These are phyloP conservation scores for Harmothoe impar DNA, from an alignment of 2,888 invertebrate species.

Conservation along the genomic window DNA sequence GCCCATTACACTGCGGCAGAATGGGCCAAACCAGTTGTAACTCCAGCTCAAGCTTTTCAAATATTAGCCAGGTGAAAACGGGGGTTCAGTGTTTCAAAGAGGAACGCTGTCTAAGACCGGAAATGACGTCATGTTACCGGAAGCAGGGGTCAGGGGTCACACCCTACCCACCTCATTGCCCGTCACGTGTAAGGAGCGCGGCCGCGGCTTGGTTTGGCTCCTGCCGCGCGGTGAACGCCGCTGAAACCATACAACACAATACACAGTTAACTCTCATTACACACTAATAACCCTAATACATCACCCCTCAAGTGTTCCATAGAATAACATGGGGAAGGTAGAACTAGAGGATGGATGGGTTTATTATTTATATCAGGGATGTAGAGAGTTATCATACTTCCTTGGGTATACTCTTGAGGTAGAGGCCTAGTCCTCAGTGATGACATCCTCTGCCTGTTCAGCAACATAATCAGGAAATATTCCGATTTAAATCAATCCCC, in stretches of 20 bases:
- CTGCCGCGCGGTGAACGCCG: background rate
- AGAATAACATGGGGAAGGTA: background rate
- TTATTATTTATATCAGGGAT: too few relatives aligned
- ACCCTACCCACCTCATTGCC: conserved; percentile 4
- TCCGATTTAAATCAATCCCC: too few relatives aligned
- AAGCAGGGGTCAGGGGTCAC: background rate
- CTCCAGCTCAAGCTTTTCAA: conserved; percentile 29
- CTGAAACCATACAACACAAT: conserved; percentile 46
- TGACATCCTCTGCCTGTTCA: too few relatives aligned
- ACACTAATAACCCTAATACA: background rate
- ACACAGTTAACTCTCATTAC: background rate
- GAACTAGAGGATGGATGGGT: background rate
- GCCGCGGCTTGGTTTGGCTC: background rate
- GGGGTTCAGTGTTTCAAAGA: background rate
- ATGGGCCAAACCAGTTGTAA: background rate
- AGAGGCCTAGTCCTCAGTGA: too few relatives aligned
- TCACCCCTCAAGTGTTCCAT: background rate
- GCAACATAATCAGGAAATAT: too few relatives aligned
- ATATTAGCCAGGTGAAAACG: conserved; percentile 43
- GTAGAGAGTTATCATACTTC: too few relatives aligned
- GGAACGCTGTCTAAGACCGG: conserved; percentile 1
- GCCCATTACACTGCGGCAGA: background rate
- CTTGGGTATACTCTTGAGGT: too few relatives aligned
- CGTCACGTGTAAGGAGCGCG: background rate
- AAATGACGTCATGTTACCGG: conserved; percentile 34